phyloP scores from a whole-genome alignment of 2,113 vertebrate genomes.

The Octodon degus region DNA sequence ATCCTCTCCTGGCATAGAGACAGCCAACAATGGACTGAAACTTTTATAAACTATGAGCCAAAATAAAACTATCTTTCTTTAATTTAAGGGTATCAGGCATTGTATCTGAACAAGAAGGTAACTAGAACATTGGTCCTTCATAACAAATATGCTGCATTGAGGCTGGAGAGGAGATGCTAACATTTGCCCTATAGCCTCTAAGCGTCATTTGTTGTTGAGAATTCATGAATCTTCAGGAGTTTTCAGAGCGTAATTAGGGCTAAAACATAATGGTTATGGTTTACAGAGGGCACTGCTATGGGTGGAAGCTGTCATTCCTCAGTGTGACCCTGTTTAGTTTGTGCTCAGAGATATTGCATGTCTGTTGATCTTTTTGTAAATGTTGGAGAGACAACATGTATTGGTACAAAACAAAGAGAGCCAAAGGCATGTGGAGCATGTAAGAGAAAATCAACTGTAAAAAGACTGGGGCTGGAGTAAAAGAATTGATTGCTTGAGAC shows the following conservation, averaged over 20 bases:
- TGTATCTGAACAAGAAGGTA: neutral
- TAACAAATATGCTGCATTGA: neutral
- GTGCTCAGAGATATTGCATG: neutral
- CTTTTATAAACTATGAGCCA: neutral
- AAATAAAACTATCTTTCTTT: neutral
- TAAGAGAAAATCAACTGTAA: neutral
- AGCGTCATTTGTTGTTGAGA: neutral
- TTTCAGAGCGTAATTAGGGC: neutral
- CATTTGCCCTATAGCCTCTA: neutral
- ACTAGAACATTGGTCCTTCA: neutral
- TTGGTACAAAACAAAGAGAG: neutral
- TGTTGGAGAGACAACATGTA: neutral
- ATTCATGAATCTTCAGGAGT: neutral
- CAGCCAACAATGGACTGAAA: neutral
- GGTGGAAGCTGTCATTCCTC: neutral
- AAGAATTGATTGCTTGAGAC: neutral
- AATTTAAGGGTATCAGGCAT: neutral
- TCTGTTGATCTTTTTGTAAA: neutral
- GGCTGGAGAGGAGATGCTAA: neutral
- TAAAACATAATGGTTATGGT: neutral
- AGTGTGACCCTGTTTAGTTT: neutral
- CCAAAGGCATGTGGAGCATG: neutral
- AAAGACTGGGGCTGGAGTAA: neutral
- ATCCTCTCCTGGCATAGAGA: neutral
- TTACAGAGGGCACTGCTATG: neutral